Percentiles rank a stretch among this genome's conserved stretches.
These are phyloP conservation scores for Ostrea edulis DNA, from an alignment of 1,140 invertebrate species.

Conservation along the genomic window DNA sequence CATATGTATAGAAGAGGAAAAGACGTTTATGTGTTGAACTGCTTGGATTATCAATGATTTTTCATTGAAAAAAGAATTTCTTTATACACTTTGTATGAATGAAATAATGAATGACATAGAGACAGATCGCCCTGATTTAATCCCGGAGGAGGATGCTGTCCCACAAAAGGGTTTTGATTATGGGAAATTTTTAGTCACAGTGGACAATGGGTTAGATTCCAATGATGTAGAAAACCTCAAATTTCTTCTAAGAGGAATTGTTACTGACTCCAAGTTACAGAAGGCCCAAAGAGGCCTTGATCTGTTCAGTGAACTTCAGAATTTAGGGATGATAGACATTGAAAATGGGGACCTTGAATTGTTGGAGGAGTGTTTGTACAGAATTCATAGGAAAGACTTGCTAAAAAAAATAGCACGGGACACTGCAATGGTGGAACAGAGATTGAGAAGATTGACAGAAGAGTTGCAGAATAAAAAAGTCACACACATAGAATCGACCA, in stretches of 20 bases:
- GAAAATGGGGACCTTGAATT: constrained; percentile 41
- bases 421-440: neutral
- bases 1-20: too few species aligned
- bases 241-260: constrained; percentile 26
- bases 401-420: constrained; percentile 38
- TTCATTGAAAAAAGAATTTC: too few species aligned
- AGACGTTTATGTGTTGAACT: too few species aligned
- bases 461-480: constrained; percentile 37
- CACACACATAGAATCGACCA: neutral
- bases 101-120: constrained; percentile 22
- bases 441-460: constrained; percentile 23
- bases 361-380: constrained; percentile 45
- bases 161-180: neutral
- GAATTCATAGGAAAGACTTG: constrained; percentile 52
- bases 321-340: constrained; percentile 44
- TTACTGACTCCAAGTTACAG: constrained; percentile 42
- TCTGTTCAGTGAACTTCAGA: constrained; percentile 48
- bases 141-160: neutral
- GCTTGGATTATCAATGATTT: too few species aligned
- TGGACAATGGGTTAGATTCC: constrained; percentile 45
- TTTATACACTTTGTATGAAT: too few species aligned
- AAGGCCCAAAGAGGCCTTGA: constrained; percentile 43
- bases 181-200: neutral
- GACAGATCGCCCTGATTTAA: neutral
- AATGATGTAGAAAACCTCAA: constrained; percentile 46